Evolutionary conservation across 2,888 invertebrate species (phyloP), one percentile per base, ranked within the genome.

Genomic region (Torymus tubicola): DNA sequence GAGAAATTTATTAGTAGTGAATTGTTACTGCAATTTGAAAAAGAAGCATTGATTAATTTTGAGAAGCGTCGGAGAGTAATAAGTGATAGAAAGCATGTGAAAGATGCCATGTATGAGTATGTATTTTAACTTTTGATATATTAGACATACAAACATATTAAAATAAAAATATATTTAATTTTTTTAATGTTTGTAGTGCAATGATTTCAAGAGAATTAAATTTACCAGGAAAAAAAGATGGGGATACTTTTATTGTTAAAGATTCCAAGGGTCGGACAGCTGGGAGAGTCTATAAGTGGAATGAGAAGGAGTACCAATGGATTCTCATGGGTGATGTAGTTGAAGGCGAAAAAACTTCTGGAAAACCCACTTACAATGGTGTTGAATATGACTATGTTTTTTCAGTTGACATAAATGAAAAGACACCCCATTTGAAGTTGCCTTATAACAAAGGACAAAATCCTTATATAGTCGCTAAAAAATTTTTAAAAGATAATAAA

Each of bases 341-440:
- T 98, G 0, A 94, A 95, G 2, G 93, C 93, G 0, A 94, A 95
- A 10, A 91, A 4, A 92, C 93, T 0, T 92, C 93, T 0, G 96
- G 96, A 21, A 97, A 96, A 91, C 95, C 95, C 4, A 92, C 96
- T 86, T 94, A 93, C 87, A 95, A 97, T 88, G 98, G 98, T 84
- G 94, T 96, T 92, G 95, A 96, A 87, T 99, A 98, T 88, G 99
- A 99, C 91, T 98, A 94, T 91, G 98, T 99, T 24, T 98, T 99
- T 91, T 95, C 94, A 84, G 97, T 99, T 14, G 98, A 98, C 86
- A 95, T 99, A 74, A 96, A 98, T 87, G 98, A 98, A 87, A 97
- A 96, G 0, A 94, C 94, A 69, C 96, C 97, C 0, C 94, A 97
- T 0, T 92, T 98, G 18, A 97, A 98, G 90, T 92, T 99, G 82